A percentile compares a stretch with the other conserved stretches of the same genome.
These are phyloP conservation scores for Ceyx cyanopectus DNA, from an alignment of 2,113 vertebrate species.

Conservation along the genomic window DNA sequence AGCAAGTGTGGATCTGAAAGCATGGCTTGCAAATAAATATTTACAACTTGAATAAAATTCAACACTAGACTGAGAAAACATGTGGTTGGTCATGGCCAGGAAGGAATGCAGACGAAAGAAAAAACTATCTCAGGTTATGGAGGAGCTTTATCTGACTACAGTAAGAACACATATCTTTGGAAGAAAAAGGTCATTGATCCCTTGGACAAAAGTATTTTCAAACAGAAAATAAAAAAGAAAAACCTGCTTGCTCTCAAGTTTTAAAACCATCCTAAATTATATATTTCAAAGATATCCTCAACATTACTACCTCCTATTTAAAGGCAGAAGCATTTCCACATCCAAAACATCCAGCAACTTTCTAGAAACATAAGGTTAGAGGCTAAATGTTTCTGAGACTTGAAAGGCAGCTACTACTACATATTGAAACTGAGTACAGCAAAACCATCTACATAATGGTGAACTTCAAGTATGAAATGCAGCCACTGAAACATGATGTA, in stretches of 20 bases:
- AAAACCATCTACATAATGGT: not conserved
- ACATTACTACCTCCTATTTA: not conserved
- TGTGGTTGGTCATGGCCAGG: not conserved
- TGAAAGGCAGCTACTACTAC: not conserved
- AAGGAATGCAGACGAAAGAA: constrained; percentile 16
- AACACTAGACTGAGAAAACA: constrained; percentile 31
- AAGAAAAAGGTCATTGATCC: not conserved
- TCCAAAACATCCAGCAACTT: not conserved
- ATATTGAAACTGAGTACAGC: not conserved
- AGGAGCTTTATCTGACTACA: not conserved
- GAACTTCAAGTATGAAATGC: not conserved
- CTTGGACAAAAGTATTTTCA: not conserved
- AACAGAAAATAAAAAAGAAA: not conserved
- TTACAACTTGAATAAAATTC: constrained; percentile 40
- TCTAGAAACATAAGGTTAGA: not conserved
- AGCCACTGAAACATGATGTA: constrained; percentile 22
- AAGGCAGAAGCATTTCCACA: not conserved
- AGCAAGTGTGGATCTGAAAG: constrained; percentile 18
- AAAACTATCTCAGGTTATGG: not conserved
- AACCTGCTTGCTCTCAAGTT: not conserved
- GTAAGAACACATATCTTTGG: not conserved
- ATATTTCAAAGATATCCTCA: not conserved
- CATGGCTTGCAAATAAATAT: constrained; percentile 53
- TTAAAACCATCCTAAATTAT: not conserved
- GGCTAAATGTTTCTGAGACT: not conserved